A percentile compares a stretch with the other conserved stretches of the same genome.
phyloP scores from a whole-genome alignment of 1,140 invertebrate genomes.

The Eupeodes corollae region DNA sequence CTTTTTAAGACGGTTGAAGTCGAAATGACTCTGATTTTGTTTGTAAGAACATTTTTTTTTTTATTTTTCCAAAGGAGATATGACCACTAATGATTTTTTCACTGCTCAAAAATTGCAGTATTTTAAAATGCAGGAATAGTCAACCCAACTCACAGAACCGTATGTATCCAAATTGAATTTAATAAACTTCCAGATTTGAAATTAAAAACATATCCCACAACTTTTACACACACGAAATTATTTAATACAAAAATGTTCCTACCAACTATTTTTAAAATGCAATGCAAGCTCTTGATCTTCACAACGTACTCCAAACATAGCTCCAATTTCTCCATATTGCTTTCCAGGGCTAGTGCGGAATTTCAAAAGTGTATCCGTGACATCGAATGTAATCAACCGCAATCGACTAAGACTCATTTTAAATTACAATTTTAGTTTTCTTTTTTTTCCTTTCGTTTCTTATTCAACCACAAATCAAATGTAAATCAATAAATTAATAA shows the following conservation, averaged over 20 bases:
- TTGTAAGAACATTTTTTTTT: no score
- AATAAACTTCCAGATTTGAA: neutral
- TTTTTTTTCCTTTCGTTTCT: no score
- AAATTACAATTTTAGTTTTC: neutral
- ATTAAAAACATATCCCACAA: neutral
- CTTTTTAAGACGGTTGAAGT: no score
- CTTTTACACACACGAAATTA: neutral
- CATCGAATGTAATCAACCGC: slow-evolving; percentile 72
- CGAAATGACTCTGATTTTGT: no score
- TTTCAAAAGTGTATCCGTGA: slow-evolving; percentile 71
- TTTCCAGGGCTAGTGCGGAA: slow-evolving; percentile 56
- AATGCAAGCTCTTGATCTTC: slow-evolving; percentile 46
- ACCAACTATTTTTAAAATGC: slow-evolving; percentile 53
- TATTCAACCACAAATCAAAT: no score
- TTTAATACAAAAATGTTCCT: slow-evolving; percentile 8
- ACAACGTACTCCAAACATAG: slow-evolving; percentile 52
- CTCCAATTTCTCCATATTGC: slow-evolving; percentile 59
- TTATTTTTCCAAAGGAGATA: no score
- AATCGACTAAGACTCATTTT: slow-evolving; percentile 39
- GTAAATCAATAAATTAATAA: no score
- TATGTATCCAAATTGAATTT: neutral
- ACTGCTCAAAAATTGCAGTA: no score
- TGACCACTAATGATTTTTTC: no score
- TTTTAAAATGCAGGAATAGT: no score
- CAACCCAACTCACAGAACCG: neutral